Evolutionary conservation across 1,140 invertebrate genomes (phyloP), one percentile per base, ranked within the genome.

Genomic region (Campoletis sonorensis): DNA sequence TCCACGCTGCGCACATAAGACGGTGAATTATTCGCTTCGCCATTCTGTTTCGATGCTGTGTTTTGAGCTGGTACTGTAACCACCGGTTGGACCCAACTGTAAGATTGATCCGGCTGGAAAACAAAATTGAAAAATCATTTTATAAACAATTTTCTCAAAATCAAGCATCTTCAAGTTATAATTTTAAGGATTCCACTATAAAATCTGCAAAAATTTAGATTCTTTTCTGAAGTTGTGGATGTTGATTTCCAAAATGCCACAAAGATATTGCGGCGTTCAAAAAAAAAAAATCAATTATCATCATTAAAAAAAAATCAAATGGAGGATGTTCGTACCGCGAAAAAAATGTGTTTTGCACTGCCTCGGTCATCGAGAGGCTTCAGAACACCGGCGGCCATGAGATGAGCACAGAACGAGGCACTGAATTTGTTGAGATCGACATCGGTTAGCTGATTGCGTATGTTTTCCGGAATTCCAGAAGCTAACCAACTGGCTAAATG

Each of bases 401-500:
- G 93, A 92, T 97, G 95, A 0, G 96, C 96, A 88, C 96, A 98
- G 88, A 98, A 96, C 88, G 97, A 96, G 75, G 94, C 93, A 23
- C 95, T 95, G 79, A 98, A 90, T 67, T 94, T 94, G 87, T 95
- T 95, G 70, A 97, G 90, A 86, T 97, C 97, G 86, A 95, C 94
- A 76, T 94, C 93, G 51, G 93, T 94, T 51, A 97, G 90, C 71
- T 87, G 94, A 82, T 83, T 94, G 93, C 23, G 67, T 4, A 96
- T 88, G 86, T 95, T 94, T 87, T 97, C 95, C 67, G 93, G 92
- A 81, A 96, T 94, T n/a, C 96, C 95, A 18, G 96, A 97, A 76
- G 96, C 93, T 82, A 98, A 94, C 96, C 97, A 98, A 89, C 97
- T 97, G 70, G 98, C 93, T 83, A 98, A 93, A 95, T 98, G 97